Percentiles rank a stretch among this genome's conserved stretches.
Evolutionary conservation across 2,888 invertebrate genomes (phyloP).

Genomic region (Leptinotarsa juncta): DNA sequence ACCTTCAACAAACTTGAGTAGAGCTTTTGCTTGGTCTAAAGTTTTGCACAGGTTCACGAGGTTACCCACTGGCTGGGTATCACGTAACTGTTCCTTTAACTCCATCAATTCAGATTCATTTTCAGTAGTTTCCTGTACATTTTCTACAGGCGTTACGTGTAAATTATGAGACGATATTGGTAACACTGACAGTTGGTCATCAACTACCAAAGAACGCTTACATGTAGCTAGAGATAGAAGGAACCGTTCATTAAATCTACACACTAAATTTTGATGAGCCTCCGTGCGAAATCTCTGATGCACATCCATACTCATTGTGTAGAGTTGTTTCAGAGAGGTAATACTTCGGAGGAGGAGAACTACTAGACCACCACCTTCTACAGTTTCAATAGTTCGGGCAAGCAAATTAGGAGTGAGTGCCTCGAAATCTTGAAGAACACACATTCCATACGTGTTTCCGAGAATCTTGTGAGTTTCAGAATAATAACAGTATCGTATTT

Average conservation of each 20-base stretch:
- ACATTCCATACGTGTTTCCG: slow-evolving; percentile 90
- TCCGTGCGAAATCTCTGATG: slow-evolving; percentile 96
- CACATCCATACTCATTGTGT: slow-evolving; percentile 98
- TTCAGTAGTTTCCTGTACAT: slow-evolving; percentile 65
- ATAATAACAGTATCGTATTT: slow-evolving; percentile 97
- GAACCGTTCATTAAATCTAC: slow-evolving; percentile 96
- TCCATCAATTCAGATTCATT: slow-evolving; percentile 75
- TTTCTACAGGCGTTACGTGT: slow-evolving; percentile 80
- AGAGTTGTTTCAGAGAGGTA: slow-evolving; percentile 91
- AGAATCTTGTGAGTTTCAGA: slow-evolving; percentile 97
- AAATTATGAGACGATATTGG: slow-evolving; percentile 92
- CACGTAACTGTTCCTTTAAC: slow-evolving; percentile 85
- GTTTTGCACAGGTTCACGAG: slow-evolving; percentile 92
- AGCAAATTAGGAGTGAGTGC: slow-evolving; percentile 96
- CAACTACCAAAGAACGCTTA: slow-evolving; percentile 89
- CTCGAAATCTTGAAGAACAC: slow-evolving; percentile 91
- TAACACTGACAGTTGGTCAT: slow-evolving; percentile 91
- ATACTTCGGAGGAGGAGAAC: slow-evolving; percentile 88
- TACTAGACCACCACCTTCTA: slow-evolving; percentile 87
- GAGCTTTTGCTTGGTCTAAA: slow-evolving; percentile 91
- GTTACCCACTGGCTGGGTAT: slow-evolving; percentile 92
- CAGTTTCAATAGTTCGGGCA: slow-evolving; percentile 97
- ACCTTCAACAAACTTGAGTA: slow-evolving; percentile 93
- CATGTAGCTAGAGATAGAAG: slow-evolving; percentile 91
- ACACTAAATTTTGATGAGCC: slow-evolving; percentile 90